These are phyloP conservation scores for Atopsyche davidsoni DNA, from an alignment of 1,140 invertebrate species.

Conservation along the genomic window DNA sequence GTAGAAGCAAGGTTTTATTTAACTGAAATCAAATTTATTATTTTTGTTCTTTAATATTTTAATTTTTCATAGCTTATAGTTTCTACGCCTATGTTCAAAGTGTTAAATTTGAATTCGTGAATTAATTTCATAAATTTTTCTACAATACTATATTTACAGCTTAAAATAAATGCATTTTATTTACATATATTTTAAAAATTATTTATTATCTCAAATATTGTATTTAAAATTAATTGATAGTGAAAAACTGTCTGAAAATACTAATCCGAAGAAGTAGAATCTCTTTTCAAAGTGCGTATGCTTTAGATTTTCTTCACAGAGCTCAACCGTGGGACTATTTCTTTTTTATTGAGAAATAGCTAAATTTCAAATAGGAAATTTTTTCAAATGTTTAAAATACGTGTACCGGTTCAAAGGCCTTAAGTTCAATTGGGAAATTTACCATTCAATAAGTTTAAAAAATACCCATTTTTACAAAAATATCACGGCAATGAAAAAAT, in stretches of 20 bases:
- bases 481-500: too few relatives aligned
- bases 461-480: too few relatives aligned
- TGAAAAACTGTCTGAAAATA: too few relatives aligned
- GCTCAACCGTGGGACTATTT: conserved; percentile 14
- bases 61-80: too few relatives aligned
- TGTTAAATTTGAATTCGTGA: too few relatives aligned
- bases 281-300: not conserved
- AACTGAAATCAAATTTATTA: not conserved
- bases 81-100: too few relatives aligned
- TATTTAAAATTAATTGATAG: too few relatives aligned
- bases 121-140: not conserved
- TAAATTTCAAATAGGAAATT: not conserved
- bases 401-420: too few relatives aligned
- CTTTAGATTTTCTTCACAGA: conserved; percentile 14
- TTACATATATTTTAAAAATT: not conserved
- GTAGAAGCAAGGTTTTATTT: not conserved
- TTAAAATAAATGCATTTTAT: not conserved
- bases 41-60: not conserved
- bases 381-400: too few relatives aligned
- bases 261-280: not conserved
- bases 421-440: too few relatives aligned
- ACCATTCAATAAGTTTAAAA: too few relatives aligned
- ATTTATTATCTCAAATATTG: not conserved
- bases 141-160: not conserved
- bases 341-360: conserved; percentile 17